Evolutionary conservation across 1,140 invertebrate genomes (phyloP), one percentile per base, ranked within the genome.

Genomic region (Aporrectodea caliginosa): DNA sequence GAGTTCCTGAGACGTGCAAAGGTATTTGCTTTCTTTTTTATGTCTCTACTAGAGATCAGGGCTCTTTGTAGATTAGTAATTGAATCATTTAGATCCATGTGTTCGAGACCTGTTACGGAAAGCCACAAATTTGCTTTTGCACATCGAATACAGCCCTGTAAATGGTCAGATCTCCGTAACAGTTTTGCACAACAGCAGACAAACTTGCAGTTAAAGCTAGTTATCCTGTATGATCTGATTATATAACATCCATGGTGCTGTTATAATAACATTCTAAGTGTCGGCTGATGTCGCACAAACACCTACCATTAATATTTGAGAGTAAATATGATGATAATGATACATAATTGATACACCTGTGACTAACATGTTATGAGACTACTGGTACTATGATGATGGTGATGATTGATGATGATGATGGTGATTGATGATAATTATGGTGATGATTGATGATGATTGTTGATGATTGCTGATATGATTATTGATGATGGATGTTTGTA

Each of bases 1-100:
- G 95, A 98, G 89, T 91, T 99, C 1, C 84, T 98, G 74, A 96
- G 95, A 85, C 91, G 96, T 84, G 95, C 96, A 73, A 95, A 94
- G 86, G 89, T 90, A 35, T 22, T 29, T 1, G 1, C 2, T 0
- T n/a, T 31, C 29, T 71, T 71, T 71, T 71, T 1, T 71, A 30
- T 1, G 32, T 2, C 1, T 0, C 2, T 0, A 6, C 12, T 22
- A 16, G 29, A 12, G 29, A 16, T 22, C 27, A 71, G 14, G 69
- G 22, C 32, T 27, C 69, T 70, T 71, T 1, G 32, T 27, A 71
- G 22, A n/a, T 71, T 71, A 71, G 29, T 22, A 69, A 1, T 1
- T 69, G 69, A 29, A 0, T n/a, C n/a, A 58, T 58, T 6, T 2
- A 33, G 32, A 32, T 74, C 0, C 12, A 1, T 1, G 34, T 74